These are phyloP conservation scores for Spilarctia lutea DNA, from an alignment of 2,888 invertebrate species.

Conservation along the genomic window DNA sequence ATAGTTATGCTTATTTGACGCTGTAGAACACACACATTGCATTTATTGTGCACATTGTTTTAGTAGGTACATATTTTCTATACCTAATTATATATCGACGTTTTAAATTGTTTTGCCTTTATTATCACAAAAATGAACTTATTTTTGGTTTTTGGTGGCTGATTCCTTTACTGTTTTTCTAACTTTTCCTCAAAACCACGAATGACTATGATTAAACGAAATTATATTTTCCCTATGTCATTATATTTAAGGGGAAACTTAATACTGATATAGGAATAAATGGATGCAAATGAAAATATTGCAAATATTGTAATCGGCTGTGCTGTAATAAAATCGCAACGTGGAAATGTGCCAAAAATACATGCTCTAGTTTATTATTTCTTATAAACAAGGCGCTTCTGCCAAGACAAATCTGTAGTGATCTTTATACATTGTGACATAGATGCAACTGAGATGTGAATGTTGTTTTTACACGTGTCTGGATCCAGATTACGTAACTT, in stretches of 20 bases:
- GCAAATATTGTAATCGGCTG: constrained; percentile 52
- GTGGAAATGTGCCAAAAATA: constrained; percentile 65
- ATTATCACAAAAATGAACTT: no score
- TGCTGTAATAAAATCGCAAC: constrained; percentile 57
- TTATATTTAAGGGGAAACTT: no score
- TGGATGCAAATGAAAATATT: constrained; percentile 52
- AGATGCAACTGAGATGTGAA: constrained; percentile 56
- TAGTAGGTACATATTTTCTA: background rate
- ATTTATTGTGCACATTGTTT: background rate
- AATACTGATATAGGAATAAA: background rate
- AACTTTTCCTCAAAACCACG: no score
- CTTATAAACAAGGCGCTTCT: constrained; percentile 59
- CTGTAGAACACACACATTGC: no score
- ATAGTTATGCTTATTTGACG: background rate
- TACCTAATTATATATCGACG: no score
- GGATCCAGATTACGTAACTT: constrained; percentile 7
- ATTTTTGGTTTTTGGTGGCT: no score
- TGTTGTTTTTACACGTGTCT: constrained; percentile 49
- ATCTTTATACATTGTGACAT: constrained; percentile 49
- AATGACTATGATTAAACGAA: no score
- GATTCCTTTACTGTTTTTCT: no score
- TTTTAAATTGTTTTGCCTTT: no score
- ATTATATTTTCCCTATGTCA: no score
- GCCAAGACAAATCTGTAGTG: constrained; percentile 60
- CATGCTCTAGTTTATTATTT: constrained; percentile 50